Percentiles rank a stretch among this genome's conserved stretches.
Conservation (phyloP, 2,797 vertebrate species). For the Tragopan temminckii region DNA sequence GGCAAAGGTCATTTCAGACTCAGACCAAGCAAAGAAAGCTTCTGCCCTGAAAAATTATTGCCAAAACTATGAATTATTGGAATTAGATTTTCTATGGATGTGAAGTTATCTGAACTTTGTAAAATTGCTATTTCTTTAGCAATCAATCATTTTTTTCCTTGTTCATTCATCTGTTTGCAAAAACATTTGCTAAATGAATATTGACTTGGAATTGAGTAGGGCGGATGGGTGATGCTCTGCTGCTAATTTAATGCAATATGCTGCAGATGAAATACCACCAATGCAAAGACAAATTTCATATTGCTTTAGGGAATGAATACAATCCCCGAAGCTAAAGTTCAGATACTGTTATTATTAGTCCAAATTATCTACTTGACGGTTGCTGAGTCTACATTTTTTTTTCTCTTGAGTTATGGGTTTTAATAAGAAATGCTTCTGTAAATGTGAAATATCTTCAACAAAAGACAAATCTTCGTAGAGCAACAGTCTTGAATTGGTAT, state of each 20-base stretch:
- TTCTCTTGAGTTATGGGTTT: background rate
- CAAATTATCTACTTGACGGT: constrained; percentile 12
- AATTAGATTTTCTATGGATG: background rate
- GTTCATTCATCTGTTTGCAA: constrained; percentile 32
- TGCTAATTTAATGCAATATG: constrained; percentile 37
- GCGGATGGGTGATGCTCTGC: constrained; percentile 21
- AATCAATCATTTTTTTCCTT: background rate
- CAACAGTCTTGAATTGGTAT: background rate
- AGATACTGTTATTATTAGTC: constrained; percentile 35
- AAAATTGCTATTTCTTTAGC: background rate
- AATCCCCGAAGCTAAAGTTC: constrained; percentile 23
- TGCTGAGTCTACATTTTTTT: background rate
- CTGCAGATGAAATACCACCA: constrained; percentile 55
- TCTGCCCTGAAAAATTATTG: constrained; percentile 6
- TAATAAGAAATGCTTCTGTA: constrained; percentile 8
- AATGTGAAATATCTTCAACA: background rate
- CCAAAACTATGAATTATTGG: background rate
- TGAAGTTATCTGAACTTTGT: fast-evolving
- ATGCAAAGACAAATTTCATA: constrained; percentile 30
- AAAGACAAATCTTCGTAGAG: background rate
- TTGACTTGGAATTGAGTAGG: constrained; percentile 14
- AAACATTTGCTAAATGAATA: constrained; percentile 8
- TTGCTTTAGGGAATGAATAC: constrained; percentile 35
- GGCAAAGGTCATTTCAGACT: constrained; percentile 26
- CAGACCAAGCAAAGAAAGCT: constrained; percentile 55